phyloP scores from a whole-genome alignment of 2,888 invertebrate species.

The Drosophila heteroneura region DNA sequence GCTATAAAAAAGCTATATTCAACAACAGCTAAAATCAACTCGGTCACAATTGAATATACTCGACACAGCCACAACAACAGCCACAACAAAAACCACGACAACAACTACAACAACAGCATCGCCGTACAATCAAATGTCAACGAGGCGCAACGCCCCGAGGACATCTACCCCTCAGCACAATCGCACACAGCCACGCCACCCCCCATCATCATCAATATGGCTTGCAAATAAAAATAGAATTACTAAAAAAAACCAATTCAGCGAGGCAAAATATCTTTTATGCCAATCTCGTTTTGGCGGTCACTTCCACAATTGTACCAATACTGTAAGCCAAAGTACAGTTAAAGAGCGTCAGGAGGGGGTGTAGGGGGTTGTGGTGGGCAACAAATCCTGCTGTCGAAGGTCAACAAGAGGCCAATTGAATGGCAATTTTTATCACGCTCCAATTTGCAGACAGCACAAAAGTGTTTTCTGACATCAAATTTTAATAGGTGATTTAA shows the following conservation, averaged over 20 bases:
- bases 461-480: conserved; percentile 24
- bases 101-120: conserved; percentile 18
- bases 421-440: conserved; percentile 35
- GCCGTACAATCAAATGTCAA: conserved; percentile 48
- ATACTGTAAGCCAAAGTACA: conserved; percentile 15
- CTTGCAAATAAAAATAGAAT: conserved; percentile 48
- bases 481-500: conserved; percentile 17
- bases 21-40: conserved; percentile 26
- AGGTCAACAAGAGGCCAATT: conserved; percentile 57
- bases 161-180: conserved; percentile 22
- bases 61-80: conserved; percentile 38
- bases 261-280: conserved; percentile 37
- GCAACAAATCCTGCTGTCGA: conserved; percentile 30
- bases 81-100: conserved; percentile 23
- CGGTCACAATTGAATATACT: conserved; percentile 38
- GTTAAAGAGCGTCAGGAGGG: conserved; percentile 12
- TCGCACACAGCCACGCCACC: neutral
- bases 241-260: conserved; percentile 29
- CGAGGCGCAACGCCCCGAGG: conserved; percentile 43
- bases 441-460: conserved; percentile 24
- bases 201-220: conserved; percentile 13
- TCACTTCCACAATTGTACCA: conserved; percentile 31
- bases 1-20: neutral
- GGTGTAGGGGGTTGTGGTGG: neutral
- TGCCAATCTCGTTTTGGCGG: conserved; percentile 34